Evolutionary conservation across 2,113 vertebrate species (phyloP).

Genomic region (Mugil cephalus): DNA sequence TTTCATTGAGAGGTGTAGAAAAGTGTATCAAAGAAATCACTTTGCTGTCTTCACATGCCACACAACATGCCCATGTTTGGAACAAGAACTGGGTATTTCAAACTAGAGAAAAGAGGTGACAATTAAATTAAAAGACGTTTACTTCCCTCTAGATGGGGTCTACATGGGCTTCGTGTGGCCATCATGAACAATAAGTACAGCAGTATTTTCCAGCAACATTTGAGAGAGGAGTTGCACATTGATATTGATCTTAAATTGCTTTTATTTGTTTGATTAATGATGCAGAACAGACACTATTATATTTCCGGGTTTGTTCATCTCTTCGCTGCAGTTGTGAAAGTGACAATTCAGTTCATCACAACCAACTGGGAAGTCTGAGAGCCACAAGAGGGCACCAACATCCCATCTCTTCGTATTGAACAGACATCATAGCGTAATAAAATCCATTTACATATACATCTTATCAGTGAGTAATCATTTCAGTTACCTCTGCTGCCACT

Average conservation of each 20-base stretch:
- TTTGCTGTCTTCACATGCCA: too few relatives aligned
- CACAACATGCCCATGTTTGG: too few relatives aligned
- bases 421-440: conserved; percentile 4
- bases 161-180: neutral
- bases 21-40: too few relatives aligned
- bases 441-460: conserved; percentile 11
- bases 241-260: neutral
- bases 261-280: conserved; percentile 24
- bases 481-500: conserved; percentile 9
- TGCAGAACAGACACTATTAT: neutral
- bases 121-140: too few relatives aligned
- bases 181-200: neutral
- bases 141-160: neutral
- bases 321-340: conserved; percentile 9
- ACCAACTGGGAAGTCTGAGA: neutral
- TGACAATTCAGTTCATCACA: neutral
- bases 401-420: neutral
- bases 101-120: too few relatives aligned
- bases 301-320: conserved; percentile 11
- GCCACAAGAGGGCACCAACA: conserved; percentile 53
- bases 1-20: too few relatives aligned
- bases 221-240: neutral
- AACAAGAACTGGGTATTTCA: too few relatives aligned
- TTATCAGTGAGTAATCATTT: neutral
- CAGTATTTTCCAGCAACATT: neutral